phyloP scores from a whole-genome alignment of 2,797 vertebrate species.

The Rhynchonycteris naso region DNA sequence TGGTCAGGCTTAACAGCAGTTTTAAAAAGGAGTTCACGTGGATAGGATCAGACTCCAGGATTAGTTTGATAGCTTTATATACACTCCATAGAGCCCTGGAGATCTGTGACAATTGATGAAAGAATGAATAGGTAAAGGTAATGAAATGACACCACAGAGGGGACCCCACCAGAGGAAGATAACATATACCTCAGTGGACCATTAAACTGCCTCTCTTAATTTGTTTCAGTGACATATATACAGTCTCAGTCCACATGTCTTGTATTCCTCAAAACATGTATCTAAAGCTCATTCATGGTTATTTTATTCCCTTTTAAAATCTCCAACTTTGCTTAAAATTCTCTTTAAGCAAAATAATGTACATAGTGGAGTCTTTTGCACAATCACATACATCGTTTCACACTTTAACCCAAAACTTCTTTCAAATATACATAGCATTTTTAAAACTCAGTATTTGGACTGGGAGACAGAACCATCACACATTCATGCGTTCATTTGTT shows the following conservation, averaged over 20 bases:
- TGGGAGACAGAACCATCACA: background rate
- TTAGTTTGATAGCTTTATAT: constrained; percentile 47
- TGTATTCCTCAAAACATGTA: background rate
- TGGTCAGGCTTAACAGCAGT: constrained; percentile 31
- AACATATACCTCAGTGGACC: background rate
- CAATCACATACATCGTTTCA: constrained; percentile 8
- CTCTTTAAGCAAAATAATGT: constrained; percentile 24
- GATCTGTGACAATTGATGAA: constrained; percentile 67
- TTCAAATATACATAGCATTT: background rate
- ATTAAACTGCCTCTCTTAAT: constrained; percentile 53
- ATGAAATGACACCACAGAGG: constrained; percentile 38
- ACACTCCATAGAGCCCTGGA: background rate
- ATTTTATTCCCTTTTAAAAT: background rate
- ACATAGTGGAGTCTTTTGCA: background rate
- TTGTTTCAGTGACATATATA: constrained; percentile 36
- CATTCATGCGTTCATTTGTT: background rate
- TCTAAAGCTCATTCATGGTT: background rate
- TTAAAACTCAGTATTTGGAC: background rate
- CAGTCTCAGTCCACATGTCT: background rate
- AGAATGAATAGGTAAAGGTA: background rate
- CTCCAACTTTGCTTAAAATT: constrained; percentile 35
- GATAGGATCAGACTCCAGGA: background rate
- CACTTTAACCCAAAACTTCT: constrained; percentile 11
- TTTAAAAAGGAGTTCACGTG: background rate
- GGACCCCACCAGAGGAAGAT: background rate